Conservation (phyloP, 2,113 vertebrate species). For the Etia nguti region DNA sequence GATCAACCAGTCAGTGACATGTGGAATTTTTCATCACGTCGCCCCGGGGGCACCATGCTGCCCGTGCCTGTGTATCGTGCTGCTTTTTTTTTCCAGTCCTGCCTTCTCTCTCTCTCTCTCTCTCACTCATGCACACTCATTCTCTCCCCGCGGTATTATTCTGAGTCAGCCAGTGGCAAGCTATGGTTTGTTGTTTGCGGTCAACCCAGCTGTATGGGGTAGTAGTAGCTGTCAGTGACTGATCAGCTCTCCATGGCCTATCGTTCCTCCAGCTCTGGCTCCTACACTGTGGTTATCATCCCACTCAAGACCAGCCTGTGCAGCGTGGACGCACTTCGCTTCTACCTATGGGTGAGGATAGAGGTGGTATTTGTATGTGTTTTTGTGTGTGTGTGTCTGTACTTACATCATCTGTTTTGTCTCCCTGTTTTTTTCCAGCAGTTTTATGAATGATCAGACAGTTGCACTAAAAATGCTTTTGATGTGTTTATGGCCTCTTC, state of each 20-base stretch:
- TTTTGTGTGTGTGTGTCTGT: not conserved
- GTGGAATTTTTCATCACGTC: slow-evolving; percentile 70
- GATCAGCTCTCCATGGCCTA: slow-evolving; percentile 53
- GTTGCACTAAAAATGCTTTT: not conserved
- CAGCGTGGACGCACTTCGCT: slow-evolving; percentile 68
- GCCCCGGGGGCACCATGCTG: slow-evolving; percentile 47
- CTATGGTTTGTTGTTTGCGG: slow-evolving; percentile 28
- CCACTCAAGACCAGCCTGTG: slow-evolving; percentile 68
- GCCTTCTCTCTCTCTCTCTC: not conserved
- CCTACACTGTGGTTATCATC: slow-evolving; percentile 72
- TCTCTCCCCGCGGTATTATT: slow-evolving; percentile 21
- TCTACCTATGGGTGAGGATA: slow-evolving; percentile 70
- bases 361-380: not conserved
- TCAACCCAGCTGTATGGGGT: slow-evolving; percentile 29
- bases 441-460: not conserved
- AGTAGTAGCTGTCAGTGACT: slow-evolving; percentile 2
- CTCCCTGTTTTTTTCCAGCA: not conserved
- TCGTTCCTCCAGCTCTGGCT: slow-evolving; percentile 18
- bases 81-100: slow-evolving; percentile 21
- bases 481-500: not conserved
- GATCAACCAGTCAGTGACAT: slow-evolving; percentile 52
- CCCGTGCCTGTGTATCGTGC: slow-evolving; percentile 13
- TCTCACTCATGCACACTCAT: not conserved
- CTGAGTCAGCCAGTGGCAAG: not conserved
- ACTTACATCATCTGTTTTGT: not conserved